A percentile compares a stretch with the other conserved stretches of the same genome.
These are phyloP conservation scores for Amphiprion clarkii DNA, from an alignment of 2,797 vertebrate species.

Conservation along the genomic window DNA sequence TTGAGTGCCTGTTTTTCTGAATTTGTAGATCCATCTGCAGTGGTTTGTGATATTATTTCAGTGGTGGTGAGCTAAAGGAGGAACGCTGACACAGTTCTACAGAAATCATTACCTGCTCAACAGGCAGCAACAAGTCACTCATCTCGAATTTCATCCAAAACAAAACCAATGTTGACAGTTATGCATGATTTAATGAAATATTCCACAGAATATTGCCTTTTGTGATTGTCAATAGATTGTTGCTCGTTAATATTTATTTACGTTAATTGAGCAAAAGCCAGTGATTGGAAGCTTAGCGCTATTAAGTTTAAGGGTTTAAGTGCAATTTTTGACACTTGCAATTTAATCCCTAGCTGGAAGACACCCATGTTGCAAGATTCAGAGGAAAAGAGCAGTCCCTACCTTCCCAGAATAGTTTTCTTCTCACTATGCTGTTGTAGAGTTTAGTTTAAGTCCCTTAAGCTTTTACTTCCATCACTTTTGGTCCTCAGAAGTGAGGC, in stretches of 20 bases:
- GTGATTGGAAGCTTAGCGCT: not conserved
- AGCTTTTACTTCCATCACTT: slow-evolving; percentile 65
- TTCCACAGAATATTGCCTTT: not conserved
- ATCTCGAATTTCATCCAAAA: not conserved
- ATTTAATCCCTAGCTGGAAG: slow-evolving; percentile 30
- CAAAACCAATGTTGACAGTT: not conserved
- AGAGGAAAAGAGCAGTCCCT: slow-evolving; percentile 5
- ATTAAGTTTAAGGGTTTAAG: slow-evolving; percentile 17
- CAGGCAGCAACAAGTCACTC: not conserved
- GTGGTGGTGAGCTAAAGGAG: not conserved
- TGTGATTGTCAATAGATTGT: slow-evolving; percentile 3
- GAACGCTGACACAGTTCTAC: not conserved
- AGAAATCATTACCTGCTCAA: slow-evolving; percentile 5
- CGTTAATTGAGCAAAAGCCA: not conserved
- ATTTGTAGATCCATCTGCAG: not conserved
- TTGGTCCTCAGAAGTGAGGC: slow-evolving; percentile 42
- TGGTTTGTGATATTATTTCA: not conserved
- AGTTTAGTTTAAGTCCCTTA: slow-evolving; percentile 55
- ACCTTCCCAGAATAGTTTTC: slow-evolving; percentile 45
- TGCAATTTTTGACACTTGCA: slow-evolving; percentile 21
- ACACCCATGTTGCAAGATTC: slow-evolving; percentile 27
- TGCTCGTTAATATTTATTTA: slow-evolving; percentile 9
- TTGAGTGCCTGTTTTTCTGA: not conserved
- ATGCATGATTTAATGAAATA: not conserved
- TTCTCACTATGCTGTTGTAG: slow-evolving; percentile 21